A percentile compares a stretch with the other conserved stretches of the same genome.
These are phyloP conservation scores for Aphelenchoides fujianensis DNA, from an alignment of 1,140 invertebrate genomes.

Conservation along the genomic window DNA sequence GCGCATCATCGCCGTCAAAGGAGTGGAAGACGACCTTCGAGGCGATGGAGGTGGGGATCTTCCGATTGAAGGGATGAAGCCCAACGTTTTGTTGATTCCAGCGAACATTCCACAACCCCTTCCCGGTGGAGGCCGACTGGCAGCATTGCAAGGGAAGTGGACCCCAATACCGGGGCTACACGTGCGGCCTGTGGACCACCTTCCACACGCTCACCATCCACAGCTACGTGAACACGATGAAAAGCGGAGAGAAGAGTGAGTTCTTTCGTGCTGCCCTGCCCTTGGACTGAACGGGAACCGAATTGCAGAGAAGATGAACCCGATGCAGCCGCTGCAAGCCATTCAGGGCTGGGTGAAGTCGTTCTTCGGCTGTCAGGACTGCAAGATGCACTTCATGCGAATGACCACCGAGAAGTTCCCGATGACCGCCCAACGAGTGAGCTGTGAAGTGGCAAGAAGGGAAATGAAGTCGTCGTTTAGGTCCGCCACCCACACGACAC, in stretches of 20 bases:
- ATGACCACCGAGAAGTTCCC: constrained; percentile 62
- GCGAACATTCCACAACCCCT: constrained; percentile 44
- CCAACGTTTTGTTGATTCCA: constrained; percentile 18
- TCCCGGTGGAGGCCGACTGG: constrained; percentile 70
- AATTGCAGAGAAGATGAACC: constrained; percentile 46
- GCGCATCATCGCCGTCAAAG: constrained; percentile 5
- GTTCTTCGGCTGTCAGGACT: constrained; percentile 61
- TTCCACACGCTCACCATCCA: constrained; percentile 89
- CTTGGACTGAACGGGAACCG: neutral
- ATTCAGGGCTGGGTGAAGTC: constrained; percentile 61
- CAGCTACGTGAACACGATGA: constrained; percentile 66
- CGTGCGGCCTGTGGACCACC: constrained; percentile 88
- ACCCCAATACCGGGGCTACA: constrained; percentile 76
- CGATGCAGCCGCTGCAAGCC: constrained; percentile 52
- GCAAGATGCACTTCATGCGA: constrained; percentile 58
- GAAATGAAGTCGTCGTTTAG: constrained; percentile 24
- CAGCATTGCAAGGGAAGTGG: constrained; percentile 78
- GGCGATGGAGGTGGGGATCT: constrained; percentile 23
- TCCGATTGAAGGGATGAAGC: neutral
- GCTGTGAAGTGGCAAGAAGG: too few species aligned
- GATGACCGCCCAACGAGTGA: constrained; percentile 59
- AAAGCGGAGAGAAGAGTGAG: constrained; percentile 15
- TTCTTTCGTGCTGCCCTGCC: neutral
- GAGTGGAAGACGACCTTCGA: constrained; percentile 46
- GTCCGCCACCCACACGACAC: constrained; percentile 56